A percentile compares a stretch with the other conserved stretches of the same genome.
Conservation (phyloP, 2,888 invertebrate species). For the Eustalomyia histrio region DNA sequence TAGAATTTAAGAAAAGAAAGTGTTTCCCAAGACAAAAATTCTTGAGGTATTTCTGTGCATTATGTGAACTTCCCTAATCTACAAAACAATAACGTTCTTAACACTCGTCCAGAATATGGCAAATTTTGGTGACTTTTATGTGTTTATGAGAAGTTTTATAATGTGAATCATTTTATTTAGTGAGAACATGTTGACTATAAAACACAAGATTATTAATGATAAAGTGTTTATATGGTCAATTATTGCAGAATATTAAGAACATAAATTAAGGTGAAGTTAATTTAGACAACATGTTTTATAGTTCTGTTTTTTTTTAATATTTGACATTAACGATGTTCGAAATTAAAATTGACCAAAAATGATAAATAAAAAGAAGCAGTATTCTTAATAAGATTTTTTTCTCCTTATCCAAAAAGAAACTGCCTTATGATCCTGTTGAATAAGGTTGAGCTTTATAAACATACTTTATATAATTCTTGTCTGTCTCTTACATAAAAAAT, state of each 20-base stretch:
- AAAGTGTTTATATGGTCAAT: constrained; percentile 42
- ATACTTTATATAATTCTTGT: too few species aligned
- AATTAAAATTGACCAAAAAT: too few species aligned
- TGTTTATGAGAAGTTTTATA: constrained; percentile 8
- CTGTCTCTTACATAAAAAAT: too few species aligned
- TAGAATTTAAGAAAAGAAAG: too few species aligned
- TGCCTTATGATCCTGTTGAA: too few species aligned
- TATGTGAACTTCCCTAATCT: too few species aligned
- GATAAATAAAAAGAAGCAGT: too few species aligned
- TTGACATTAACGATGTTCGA: not conserved
- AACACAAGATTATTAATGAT: constrained; percentile 44
- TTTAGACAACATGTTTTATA: constrained; percentile 13
- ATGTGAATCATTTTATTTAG: constrained; percentile 54
- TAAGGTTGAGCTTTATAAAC: too few species aligned
- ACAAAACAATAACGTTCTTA: not conserved
- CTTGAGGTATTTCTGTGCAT: too few species aligned
- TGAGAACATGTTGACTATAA: constrained; percentile 16
- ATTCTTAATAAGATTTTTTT: too few species aligned
- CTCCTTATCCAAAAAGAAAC: too few species aligned
- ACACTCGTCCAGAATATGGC: not conserved
- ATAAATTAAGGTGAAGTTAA: constrained; percentile 30
- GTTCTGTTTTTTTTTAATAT: not conserved
- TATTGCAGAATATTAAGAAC: constrained; percentile 22
- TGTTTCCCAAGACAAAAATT: too few species aligned
- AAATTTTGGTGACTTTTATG: not conserved